Base-by-base conservation (phyloP, 1,140 invertebrate species). In the Nomia melanderi region DNA sequence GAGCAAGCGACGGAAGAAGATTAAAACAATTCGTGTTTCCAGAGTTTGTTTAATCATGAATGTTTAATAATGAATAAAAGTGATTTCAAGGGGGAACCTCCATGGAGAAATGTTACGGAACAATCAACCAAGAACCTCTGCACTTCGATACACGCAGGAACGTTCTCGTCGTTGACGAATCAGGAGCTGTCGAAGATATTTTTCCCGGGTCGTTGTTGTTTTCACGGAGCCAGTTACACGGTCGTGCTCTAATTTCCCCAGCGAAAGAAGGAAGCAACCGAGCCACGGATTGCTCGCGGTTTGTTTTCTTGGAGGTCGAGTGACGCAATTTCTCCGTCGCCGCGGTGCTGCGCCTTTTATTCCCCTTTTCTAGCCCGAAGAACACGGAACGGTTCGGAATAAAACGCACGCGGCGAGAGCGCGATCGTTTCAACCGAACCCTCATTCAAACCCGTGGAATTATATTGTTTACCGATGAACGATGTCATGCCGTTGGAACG, bases 281-380 rank as follows among this genome's bases (percentile, higher is more conserved):
- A 57, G 54, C 27, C 27, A 27, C 54, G 25, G 54, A 57, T 29
- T 57, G 54, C 25, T 57, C 31, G 54, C 54, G 54, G 54, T 57
- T 57, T 57, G 14, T 29, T 57, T 57, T 17, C 54, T 31, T 31
- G 27, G 14, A 29, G 54, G 27, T 29, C 25, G 54, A 29, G 27
- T 57, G 54, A 57, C 54, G 54, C 54, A 57, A 57, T 57, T 29
- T 29, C 54, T 50, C 47, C 7, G 47, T 20, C n/a, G n/a, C 7
- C 47, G 47, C 47, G n/a, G n/a, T 7, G 5, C 47, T 50, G 47
- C 20, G 17, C 47, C n/a, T 50, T n/a, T 50, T 50, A 50, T 50
- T 50, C 47, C 20, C 6, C 1, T n/a, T n/a, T n/a, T n/a, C n/a
- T n/a, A 17, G 17, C 47, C 20, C 44, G 20, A 17, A 2, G 44